phyloP scores from a whole-genome alignment of 2,113 vertebrate species.

The Balaenoptera acutorostrata region DNA sequence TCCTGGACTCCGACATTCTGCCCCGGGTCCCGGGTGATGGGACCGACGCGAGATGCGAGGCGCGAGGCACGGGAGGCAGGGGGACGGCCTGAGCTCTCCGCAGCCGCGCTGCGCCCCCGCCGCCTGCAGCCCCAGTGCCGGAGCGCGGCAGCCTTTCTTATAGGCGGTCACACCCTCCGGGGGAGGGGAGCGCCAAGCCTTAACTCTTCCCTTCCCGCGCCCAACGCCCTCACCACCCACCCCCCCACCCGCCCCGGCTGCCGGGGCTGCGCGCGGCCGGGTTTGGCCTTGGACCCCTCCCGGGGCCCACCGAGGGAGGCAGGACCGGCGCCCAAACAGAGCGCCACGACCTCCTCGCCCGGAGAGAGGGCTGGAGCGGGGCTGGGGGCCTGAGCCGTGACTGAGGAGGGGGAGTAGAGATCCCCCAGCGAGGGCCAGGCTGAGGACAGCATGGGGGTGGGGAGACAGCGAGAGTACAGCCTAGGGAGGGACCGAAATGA shows the following conservation, averaged over 20 bases:
- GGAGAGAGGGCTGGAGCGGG: background rate
- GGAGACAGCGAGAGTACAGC: constrained; percentile 32
- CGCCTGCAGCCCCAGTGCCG: constrained; percentile 66
- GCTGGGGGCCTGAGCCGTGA: background rate
- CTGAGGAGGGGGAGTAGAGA: background rate
- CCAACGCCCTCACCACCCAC: background rate
- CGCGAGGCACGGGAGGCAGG: background rate
- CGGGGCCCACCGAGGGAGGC: background rate
- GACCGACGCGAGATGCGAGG: background rate
- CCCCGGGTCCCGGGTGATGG: constrained; percentile 47
- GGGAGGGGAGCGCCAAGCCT: constrained; percentile 68
- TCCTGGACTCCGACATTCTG: constrained; percentile 84
- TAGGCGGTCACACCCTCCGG: constrained; percentile 76
- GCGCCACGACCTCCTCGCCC: background rate
- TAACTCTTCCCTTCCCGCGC: constrained; percentile 76
- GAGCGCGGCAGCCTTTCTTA: constrained; percentile 65
- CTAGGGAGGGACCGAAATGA: constrained; percentile 28
- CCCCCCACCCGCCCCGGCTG: background rate
- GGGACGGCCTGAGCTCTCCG: constrained; percentile 27
- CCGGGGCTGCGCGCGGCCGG: background rate
- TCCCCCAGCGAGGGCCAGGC: constrained; percentile 57
- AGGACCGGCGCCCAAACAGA: background rate
- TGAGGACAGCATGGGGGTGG: constrained; percentile 53
- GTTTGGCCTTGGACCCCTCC: background rate
- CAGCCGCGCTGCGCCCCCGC: constrained; percentile 66